Evolutionary conservation across 2,888 invertebrate species (phyloP).

Genomic region (Halictus ligatus): DNA sequence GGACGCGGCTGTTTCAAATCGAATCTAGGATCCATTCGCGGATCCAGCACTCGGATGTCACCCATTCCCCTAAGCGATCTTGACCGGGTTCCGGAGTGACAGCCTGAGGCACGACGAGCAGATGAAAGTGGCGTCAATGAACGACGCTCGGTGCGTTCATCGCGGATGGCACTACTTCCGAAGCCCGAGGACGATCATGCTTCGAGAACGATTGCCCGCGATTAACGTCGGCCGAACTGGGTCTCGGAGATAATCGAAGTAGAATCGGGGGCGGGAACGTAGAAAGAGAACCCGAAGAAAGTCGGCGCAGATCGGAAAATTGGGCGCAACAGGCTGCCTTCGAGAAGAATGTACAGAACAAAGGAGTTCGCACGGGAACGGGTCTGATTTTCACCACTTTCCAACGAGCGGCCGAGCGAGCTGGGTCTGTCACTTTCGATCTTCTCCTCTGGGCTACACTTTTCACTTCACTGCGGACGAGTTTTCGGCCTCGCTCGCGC

Average conservation of each 20-base stretch:
- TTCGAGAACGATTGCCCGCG: background rate
- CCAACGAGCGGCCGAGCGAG: slow-evolving; percentile 31
- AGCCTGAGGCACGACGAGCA: slow-evolving; percentile 22
- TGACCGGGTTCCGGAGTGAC: slow-evolving; percentile 31
- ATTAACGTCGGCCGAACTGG: background rate
- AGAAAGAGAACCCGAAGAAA: background rate
- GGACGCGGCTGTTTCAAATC: slow-evolving; percentile 86
- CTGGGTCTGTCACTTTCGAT: slow-evolving; percentile 50
- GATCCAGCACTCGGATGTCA: slow-evolving; percentile 86
- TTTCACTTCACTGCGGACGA: slow-evolving; percentile 58
- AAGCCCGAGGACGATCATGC: background rate
- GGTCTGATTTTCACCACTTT: slow-evolving; percentile 75
- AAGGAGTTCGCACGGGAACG: slow-evolving; percentile 43
- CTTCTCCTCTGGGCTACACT: slow-evolving; percentile 41
- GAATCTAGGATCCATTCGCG: slow-evolving; percentile 87
- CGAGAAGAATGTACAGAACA: slow-evolving; percentile 7
- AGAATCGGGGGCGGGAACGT: background rate
- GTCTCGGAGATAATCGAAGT: slow-evolving; percentile 9
- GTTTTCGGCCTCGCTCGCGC: background rate
- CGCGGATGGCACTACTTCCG: slow-evolving; percentile 10
- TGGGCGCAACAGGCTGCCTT: slow-evolving; percentile 3
- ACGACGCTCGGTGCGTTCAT: slow-evolving; percentile 25
- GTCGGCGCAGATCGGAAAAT: slow-evolving; percentile 5
- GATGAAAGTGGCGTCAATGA: slow-evolving; percentile 44
- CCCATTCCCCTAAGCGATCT: slow-evolving; percentile 82